Percentiles rank a stretch among this genome's conserved stretches.
These are phyloP conservation scores for Myathropa florea DNA, from an alignment of 2,888 invertebrate species.

Conservation along the genomic window DNA sequence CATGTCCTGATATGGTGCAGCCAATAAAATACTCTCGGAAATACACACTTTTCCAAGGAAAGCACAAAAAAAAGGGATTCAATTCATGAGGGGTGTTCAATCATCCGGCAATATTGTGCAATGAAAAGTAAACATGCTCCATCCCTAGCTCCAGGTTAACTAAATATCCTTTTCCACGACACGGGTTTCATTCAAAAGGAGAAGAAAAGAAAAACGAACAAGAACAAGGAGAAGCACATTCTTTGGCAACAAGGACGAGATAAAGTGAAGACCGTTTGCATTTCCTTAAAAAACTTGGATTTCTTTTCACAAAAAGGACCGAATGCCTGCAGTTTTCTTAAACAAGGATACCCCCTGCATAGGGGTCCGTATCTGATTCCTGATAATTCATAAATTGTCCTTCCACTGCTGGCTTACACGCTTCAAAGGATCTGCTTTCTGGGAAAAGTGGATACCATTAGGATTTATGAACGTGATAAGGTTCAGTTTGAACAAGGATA, in stretches of 20 bases:
- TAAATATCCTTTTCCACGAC: not conserved
- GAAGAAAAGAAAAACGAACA: not conserved
- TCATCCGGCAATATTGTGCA: slow-evolving; percentile 6
- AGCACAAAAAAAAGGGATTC: slow-evolving; percentile 5
- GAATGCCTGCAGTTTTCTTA: not conserved
- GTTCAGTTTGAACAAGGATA: not conserved
- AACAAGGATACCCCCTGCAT: not conserved
- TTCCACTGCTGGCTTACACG: slow-evolving; percentile 4
- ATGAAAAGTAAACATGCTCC: slow-evolving; percentile 1
- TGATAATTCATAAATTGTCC: slow-evolving; percentile 8
- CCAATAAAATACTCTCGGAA: not conserved
- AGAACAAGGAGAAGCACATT: not conserved
- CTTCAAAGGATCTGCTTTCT: not conserved
- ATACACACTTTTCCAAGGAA: not conserved
- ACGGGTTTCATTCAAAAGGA: not conserved
- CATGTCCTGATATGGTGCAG: not conserved
- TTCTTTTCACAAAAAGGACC: not conserved
- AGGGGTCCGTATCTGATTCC: not conserved
- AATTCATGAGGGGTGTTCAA: slow-evolving; percentile 6
- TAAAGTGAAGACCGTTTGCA: not conserved
- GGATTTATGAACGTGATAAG: slow-evolving; percentile 2
- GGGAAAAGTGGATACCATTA: not conserved
- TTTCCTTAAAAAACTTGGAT: not conserved
- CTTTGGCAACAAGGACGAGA: not conserved
- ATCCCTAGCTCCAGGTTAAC: not conserved